A percentile compares a stretch with the other conserved stretches of the same genome.
These are phyloP conservation scores for Syrrhaptes paradoxus DNA, from an alignment of 2,113 vertebrate genomes.

Conservation along the genomic window DNA sequence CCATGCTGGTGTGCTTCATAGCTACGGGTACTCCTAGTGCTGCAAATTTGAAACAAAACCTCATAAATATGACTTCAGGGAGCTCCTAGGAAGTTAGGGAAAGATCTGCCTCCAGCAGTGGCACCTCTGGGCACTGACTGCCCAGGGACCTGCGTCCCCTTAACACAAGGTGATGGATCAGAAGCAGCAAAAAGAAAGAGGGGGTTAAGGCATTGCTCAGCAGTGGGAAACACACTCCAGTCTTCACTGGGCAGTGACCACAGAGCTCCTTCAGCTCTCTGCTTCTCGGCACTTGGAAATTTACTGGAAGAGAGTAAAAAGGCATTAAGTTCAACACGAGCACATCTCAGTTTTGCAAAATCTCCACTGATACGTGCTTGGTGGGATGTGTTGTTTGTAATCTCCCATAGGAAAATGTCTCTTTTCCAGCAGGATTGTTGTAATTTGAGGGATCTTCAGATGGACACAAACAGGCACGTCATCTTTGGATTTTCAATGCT, in stretches of 20 bases:
- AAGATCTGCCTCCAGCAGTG: not conserved
- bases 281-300: not conserved
- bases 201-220: not conserved
- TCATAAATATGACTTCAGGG: not conserved
- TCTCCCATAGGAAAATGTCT: rapidly evolving
- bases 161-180: not conserved
- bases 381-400: not conserved
- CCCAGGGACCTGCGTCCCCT: not conserved
- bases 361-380: not conserved
- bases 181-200: not conserved
- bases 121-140: not conserved
- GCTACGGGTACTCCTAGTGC: rapidly evolving
- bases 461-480: rapidly evolving
- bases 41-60: not conserved
- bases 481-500: not conserved
- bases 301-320: not conserved
- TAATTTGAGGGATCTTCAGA: not conserved
- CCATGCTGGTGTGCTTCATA: not conserved
- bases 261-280: not conserved
- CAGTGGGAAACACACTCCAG: not conserved
- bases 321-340: not conserved
- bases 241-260: too few species aligned
- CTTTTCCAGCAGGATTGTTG: not conserved
- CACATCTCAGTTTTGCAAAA: not conserved
- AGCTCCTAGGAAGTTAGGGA: not conserved